Evolutionary conservation across 30 jellyfish, hydroid and myxozoan species (phyloP).

Genomic region (Morbakka virulenta): DNA sequence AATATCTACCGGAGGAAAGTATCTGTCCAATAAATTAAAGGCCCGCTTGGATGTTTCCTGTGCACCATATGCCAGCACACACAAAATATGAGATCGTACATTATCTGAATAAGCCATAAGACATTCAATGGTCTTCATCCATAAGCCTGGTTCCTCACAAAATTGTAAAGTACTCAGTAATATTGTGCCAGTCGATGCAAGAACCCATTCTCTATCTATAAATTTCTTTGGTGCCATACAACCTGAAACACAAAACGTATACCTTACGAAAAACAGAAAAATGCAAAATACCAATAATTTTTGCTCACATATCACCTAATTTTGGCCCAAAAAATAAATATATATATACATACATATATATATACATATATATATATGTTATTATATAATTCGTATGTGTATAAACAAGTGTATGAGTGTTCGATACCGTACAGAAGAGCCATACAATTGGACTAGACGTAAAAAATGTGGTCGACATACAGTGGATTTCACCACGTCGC

Average conservation of each 20-base stretch:
- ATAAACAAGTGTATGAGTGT: no score
- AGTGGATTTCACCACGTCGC: no score
- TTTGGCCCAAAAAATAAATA: no score
- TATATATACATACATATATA: no score
- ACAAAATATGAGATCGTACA: conserved; percentile 24
- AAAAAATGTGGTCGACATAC: no score
- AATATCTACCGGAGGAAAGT: conserved; percentile 56
- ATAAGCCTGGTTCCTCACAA: conserved; percentile 11
- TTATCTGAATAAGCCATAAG: conserved; percentile 21
- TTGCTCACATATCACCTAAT: no score
- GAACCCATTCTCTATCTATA: neutral
- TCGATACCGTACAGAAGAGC: no score
- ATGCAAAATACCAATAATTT: no score
- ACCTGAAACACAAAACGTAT: neutral
- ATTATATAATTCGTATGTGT: no score
- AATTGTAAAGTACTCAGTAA: neutral
- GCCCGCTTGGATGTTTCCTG: conserved; percentile 35
- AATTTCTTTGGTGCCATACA: neutral
- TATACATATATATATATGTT: no score
- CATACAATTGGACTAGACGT: no score
- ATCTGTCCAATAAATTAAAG: conserved; percentile 32
- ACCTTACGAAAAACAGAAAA: no score
- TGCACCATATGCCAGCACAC: conserved; percentile 43
- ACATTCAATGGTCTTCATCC: conserved; percentile 57
- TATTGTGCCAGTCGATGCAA: neutral